Evolutionary conservation across 2,113 vertebrate genomes (phyloP).

Genomic region (Aspiorhynchus laticeps): DNA sequence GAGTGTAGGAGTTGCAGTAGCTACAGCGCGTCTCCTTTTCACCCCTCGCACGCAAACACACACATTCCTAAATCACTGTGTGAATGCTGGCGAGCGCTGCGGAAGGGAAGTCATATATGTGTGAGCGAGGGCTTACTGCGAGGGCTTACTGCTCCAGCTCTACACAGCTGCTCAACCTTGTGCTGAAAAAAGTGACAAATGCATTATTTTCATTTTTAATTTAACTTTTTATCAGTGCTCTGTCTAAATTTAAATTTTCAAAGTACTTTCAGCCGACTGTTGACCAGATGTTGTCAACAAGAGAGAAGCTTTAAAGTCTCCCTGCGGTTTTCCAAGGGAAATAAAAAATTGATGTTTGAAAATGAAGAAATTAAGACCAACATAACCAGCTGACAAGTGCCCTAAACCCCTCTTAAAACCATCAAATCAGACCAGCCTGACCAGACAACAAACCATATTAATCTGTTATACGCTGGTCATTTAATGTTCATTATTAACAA

Average conservation of each 20-base stretch:
- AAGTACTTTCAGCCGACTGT: neutral
- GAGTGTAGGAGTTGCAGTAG: constrained; percentile 24
- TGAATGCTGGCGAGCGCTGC: constrained; percentile 80
- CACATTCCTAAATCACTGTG: constrained; percentile 20
- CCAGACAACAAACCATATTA: too few species aligned
- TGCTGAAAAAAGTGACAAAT: neutral
- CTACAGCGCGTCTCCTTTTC: constrained; percentile 10
- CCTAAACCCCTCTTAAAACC: too few species aligned
- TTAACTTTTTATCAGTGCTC: neutral
- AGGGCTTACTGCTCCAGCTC: neutral
- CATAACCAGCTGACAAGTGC: too few species aligned
- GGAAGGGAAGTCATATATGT: constrained; percentile 92
- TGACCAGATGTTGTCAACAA: too few species aligned
- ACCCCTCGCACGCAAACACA: constrained; percentile 15
- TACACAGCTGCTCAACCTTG: neutral
- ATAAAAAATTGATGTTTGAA: too few species aligned
- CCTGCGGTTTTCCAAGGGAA: too few species aligned
- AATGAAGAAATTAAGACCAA: too few species aligned
- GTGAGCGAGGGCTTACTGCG: too few species aligned
- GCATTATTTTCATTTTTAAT: neutral
- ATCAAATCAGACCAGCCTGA: too few species aligned
- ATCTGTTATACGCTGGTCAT: neutral
- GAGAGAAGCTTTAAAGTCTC: too few species aligned
- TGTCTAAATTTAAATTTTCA: neutral
- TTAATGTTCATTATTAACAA: too few species aligned